Evolutionary conservation across 2,113 vertebrate species (phyloP), one percentile per base, ranked within the genome.

Genomic region (Sander vitreus): DNA sequence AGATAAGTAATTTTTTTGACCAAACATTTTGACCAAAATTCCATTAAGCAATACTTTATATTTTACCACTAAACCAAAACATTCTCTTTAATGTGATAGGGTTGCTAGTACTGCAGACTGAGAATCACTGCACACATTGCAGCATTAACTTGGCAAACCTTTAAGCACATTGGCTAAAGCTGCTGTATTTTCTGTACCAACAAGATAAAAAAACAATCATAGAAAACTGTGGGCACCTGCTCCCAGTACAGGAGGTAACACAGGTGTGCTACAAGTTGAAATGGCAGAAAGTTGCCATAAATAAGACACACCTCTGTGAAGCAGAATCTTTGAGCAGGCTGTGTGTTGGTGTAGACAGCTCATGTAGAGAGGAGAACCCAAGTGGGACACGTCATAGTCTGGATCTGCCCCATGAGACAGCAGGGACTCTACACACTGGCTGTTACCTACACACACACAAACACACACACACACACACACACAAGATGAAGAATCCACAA

Each of bases 351-450:
- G 79, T 2, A 89, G 72, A 76, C 92, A 92, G 86, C 85, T 89
- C 43, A 93, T 39, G 36, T 93, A 91, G 45, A 93, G 90, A 59
- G 92, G 80, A 33, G 90, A 89, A 68, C 92, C 92, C 86, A 91
- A 3, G 59, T 91, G 87, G 18, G 91, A 77, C 43, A 80, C 73
- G 5, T 85, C 53, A 4, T 78, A 59, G 33, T 92, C 84, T 57
- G 92, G 92, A 76, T 93, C 90, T 23, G 75, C 90, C 73, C 92
- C 92, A 14, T 90, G 84, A 50, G 86, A 77, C 60, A 93, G 81
- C 67, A 93, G 85, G 16, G 81, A 75, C 77, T 92, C 88, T 12
- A 93, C 89, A 88, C 92, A 93, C 76, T 81, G 73, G 27, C 86
- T 88, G 27, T 84, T 87, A 19, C 92, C 92, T 93, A 45, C 62